A percentile compares a stretch with the other conserved stretches of the same genome.
phyloP scores from a whole-genome alignment of 2,888 invertebrate genomes.

The Andrena marginata region DNA sequence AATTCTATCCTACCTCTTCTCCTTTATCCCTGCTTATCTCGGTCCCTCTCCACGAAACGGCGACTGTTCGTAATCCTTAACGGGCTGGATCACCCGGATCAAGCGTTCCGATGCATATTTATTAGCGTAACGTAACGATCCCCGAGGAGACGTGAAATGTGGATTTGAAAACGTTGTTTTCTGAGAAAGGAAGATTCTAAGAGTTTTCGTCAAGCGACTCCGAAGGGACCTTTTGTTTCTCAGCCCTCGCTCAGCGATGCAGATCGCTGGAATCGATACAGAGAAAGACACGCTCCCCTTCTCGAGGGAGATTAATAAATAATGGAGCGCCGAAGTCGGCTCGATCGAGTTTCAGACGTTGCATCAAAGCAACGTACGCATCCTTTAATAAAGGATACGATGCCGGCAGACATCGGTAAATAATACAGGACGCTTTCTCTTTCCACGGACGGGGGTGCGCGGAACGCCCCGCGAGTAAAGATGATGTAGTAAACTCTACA shows the following conservation, averaged over 20 bases:
- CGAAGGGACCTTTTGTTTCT: conserved; percentile 16
- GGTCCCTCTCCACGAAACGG: conserved; percentile 47
- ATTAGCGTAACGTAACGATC: not conserved
- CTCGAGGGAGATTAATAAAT: conserved; percentile 47
- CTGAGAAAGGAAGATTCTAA: not conserved
- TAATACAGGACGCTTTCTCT: conserved; percentile 66
- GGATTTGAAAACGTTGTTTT: not conserved
- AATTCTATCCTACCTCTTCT: conserved; percentile 47
- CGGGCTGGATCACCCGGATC: conserved; percentile 58
- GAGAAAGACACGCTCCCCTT: conserved; percentile 13
- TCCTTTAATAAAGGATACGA: conserved; percentile 66
- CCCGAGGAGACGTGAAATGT: not conserved
- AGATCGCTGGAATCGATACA: conserved; percentile 53
- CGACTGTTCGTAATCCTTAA: conserved; percentile 59
- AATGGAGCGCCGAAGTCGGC: conserved; percentile 49
- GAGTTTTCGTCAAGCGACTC: conserved; percentile 2
- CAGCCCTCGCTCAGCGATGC: conserved; percentile 25
- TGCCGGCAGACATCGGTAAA: conserved; percentile 60
- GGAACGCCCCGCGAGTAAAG: conserved; percentile 53
- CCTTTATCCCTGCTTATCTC: conserved; percentile 45
- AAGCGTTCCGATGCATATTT: conserved; percentile 24
- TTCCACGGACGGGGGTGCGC: conserved; percentile 26
- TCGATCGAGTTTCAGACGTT: conserved; percentile 58
- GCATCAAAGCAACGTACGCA: conserved; percentile 60
- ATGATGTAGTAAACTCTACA: conserved; percentile 68